Base-by-base conservation (phyloP, 2,888 invertebrate species). In the Melitaea athalia region DNA sequence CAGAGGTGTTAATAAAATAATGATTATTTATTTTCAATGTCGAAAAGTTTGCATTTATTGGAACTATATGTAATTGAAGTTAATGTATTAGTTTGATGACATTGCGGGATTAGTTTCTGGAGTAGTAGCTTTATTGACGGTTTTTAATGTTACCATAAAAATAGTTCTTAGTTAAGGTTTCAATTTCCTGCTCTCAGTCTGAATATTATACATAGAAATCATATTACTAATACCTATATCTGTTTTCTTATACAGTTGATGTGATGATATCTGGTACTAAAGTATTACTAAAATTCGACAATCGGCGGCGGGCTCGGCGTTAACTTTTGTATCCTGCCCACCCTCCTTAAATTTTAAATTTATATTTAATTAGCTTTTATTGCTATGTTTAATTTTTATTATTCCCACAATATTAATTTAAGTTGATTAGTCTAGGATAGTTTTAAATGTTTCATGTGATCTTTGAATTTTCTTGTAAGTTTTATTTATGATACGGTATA, bases 271-370 rank as follows among this genome's bases (percentile, higher is more conserved):
- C 42, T 57, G 42, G 15, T 57, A 42, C 31, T 57, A 11, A 57
- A 15, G 15, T 38, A 15, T 15, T n/a, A 38, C 8, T 8, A 15
- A 38, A 42, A 15, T 15, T 15, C 10, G 6, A 17, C 33, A 49
- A 38, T 11, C 38, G 73, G 57, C 64, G 61, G 70, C 68, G 69
- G 69, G 67, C 63, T 63, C 55, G 31, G 65, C 53, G 68, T 66
- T 70, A 60, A 67, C 59, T 53, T 67, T 70, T 68, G 69, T 71
- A 70, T 79, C 83, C 84, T 88, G 87, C 86, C 87, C 86, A 85
- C 88, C 89, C 88, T 89, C 87, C 86, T 85, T 77, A 71, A 71
- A 71, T 59, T 67, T 70, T 63, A 69, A 64, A 69, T 59, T 71
- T 66, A 71, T 69, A 64, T 49, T 60, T 74, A 67, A 60, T 71